Conservation (phyloP, 92 coral and sea anemone genomes). For the Porites lobata region DNA sequence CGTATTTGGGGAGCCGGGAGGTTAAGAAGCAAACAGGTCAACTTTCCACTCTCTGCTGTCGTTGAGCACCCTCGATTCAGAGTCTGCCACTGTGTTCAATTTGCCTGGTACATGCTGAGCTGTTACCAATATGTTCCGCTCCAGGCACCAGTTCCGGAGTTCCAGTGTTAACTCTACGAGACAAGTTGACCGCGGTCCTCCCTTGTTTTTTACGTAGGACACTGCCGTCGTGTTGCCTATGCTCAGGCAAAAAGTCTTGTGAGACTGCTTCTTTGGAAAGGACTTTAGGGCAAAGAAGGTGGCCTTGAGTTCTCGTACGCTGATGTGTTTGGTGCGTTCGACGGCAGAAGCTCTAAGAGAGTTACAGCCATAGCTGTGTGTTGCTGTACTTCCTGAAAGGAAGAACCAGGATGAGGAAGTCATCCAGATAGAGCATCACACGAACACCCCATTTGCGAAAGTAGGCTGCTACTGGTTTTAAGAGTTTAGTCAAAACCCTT, state of each 20-base stretch:
- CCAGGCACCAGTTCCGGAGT: conserved; percentile 46
- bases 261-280: conserved; percentile 20
- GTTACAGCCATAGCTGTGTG: conserved; percentile 15
- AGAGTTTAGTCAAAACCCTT: conserved; percentile 48
- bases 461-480: conserved; percentile 33
- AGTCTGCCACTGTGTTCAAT: conserved; percentile 33
- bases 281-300: background rate
- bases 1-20: conserved; percentile 27
- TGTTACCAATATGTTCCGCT: conserved; percentile 19
- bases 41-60: conserved; percentile 56
- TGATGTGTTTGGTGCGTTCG: background rate
- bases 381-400: background rate
- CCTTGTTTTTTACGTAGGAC: conserved; percentile 62
- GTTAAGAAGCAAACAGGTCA: conserved; percentile 46
- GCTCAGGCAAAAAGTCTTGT: conserved; percentile 32
- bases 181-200: conserved; percentile 36
- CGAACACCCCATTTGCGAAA: background rate
- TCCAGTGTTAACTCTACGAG: conserved; percentile 29
- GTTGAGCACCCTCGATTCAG: conserved; percentile 51
- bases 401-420: no score
- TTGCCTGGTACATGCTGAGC: conserved; percentile 62
- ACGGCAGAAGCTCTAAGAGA: conserved; percentile 1
- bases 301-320: background rate
- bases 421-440: no score
- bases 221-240: conserved; percentile 67